A percentile compares a stretch with the other conserved stretches of the same genome.
Evolutionary conservation across 2,888 invertebrate genomes (phyloP).

Genomic region (Schizotus pectinicornis): DNA sequence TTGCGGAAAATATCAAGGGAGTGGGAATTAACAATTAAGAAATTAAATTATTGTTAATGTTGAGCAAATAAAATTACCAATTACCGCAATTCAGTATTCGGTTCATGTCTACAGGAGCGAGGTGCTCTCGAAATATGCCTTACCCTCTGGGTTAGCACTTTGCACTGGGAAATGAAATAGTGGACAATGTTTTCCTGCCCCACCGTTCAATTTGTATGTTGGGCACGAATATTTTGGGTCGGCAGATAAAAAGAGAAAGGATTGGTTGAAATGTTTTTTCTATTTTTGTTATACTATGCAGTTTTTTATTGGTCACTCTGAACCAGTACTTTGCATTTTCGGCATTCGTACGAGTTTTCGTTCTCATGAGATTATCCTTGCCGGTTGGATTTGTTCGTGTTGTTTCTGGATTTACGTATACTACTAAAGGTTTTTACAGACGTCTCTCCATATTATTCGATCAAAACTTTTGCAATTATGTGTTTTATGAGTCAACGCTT

Average conservation of each 20-base stretch:
- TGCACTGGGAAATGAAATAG: slow-evolving; percentile 45
- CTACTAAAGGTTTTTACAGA: slow-evolving; percentile 26
- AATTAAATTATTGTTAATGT: slow-evolving; percentile 53
- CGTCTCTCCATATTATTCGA: slow-evolving; percentile 27
- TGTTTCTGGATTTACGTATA: slow-evolving; percentile 29
- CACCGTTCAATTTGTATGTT: slow-evolving; percentile 46
- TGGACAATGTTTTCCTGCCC: slow-evolving; percentile 44
- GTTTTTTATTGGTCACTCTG: slow-evolving; percentile 32
- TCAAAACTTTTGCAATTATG: slow-evolving; percentile 29
- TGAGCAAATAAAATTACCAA: slow-evolving; percentile 51
- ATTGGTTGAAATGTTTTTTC: slow-evolving; percentile 34
- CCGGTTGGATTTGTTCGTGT: slow-evolving; percentile 29
- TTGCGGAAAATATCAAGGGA: slow-evolving; percentile 42
- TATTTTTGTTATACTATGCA: slow-evolving; percentile 35
- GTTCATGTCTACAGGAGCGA: slow-evolving; percentile 36
- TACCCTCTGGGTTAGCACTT: slow-evolving; percentile 37
- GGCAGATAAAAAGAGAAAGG: slow-evolving; percentile 45
- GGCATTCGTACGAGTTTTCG: slow-evolving; percentile 25
- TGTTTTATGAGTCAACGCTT: slow-evolving; percentile 8
- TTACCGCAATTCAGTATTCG: slow-evolving; percentile 44
- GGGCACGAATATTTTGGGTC: slow-evolving; percentile 47
- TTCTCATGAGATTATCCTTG: slow-evolving; percentile 33
- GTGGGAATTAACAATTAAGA: slow-evolving; percentile 52
- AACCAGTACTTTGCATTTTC: slow-evolving; percentile 32
- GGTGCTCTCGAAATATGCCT: slow-evolving; percentile 43